These are phyloP conservation scores for Cryptus viduatorius DNA, from an alignment of 2,888 invertebrate species.

Conservation along the genomic window DNA sequence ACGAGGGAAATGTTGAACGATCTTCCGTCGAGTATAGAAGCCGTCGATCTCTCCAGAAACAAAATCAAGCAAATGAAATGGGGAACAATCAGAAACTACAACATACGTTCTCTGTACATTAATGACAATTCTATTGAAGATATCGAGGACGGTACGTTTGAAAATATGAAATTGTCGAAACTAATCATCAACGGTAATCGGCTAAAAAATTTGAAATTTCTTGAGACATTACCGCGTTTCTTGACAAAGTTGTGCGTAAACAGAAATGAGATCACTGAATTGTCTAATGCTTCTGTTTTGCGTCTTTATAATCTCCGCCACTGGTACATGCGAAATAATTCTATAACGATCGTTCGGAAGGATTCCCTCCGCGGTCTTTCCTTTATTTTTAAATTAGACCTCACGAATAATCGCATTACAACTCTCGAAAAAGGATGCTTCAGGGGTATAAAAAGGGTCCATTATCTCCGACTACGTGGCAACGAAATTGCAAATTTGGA, in stretches of 20 bases:
- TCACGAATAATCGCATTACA: slow-evolving; percentile 61
- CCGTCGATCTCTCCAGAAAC: slow-evolving; percentile 68
- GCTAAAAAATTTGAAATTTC: slow-evolving; percentile 70
- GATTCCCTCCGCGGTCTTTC: slow-evolving; percentile 59
- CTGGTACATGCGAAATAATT: slow-evolving; percentile 56
- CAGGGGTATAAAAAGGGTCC: slow-evolving; percentile 65
- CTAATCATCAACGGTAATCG: slow-evolving; percentile 71
- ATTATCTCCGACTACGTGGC: slow-evolving; percentile 67
- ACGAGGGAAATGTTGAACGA: slow-evolving; percentile 75
- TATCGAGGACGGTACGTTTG: slow-evolving; percentile 81
- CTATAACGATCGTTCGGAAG: slow-evolving; percentile 22
- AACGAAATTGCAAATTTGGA: slow-evolving; percentile 75
- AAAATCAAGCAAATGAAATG: neutral
- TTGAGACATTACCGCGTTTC: slow-evolving; percentile 69
- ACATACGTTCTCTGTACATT: slow-evolving; percentile 81
- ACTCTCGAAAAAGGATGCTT: slow-evolving; percentile 62
- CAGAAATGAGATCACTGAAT: slow-evolving; percentile 65
- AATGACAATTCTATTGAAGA: slow-evolving; percentile 81
- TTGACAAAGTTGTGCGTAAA: slow-evolving; percentile 66
- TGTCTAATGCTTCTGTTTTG: slow-evolving; percentile 67
- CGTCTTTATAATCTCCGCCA: slow-evolving; percentile 55
- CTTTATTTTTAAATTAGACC: slow-evolving; percentile 54
- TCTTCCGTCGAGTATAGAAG: slow-evolving; percentile 70
- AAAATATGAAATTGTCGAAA: slow-evolving; percentile 76
- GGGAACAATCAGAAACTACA: slow-evolving; percentile 71